Evolutionary conservation across 2,888 invertebrate species (phyloP).

Genomic region (Theodoxus fluviatilis): DNA sequence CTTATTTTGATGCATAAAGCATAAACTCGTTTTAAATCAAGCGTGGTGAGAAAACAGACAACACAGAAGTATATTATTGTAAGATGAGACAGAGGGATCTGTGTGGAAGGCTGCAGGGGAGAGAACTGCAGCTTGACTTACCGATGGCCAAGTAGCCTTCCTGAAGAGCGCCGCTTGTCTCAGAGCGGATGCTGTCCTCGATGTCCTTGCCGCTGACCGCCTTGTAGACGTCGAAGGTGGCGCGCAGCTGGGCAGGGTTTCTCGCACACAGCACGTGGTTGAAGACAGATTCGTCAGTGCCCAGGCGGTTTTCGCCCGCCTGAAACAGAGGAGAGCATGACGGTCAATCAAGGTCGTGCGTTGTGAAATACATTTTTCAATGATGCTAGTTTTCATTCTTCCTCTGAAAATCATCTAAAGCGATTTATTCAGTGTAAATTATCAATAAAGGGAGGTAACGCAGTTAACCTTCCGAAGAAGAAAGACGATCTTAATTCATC

Average conservation of each 20-base stretch:
- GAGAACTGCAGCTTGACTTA: slow-evolving; percentile 31
- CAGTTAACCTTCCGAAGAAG: too few relatives aligned
- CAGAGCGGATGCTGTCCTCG: slow-evolving; percentile 45
- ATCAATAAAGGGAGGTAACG: neutral
- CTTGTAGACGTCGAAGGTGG: slow-evolving; percentile 51
- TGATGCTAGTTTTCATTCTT: neutral
- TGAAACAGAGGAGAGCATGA: slow-evolving; percentile 28
- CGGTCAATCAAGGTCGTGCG: neutral
- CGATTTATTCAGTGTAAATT: neutral
- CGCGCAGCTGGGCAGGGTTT: slow-evolving; percentile 48
- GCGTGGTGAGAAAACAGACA: too few relatives aligned
- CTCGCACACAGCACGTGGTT: slow-evolving; percentile 49
- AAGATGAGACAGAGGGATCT: too few relatives aligned
- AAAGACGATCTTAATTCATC: too few relatives aligned
- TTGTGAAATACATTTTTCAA: neutral
- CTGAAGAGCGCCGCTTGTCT: slow-evolving; percentile 49
- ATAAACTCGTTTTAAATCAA: too few relatives aligned
- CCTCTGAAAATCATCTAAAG: neutral
- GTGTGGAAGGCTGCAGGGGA: too few relatives aligned
- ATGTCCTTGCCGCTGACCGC: slow-evolving; percentile 45
- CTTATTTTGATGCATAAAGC: too few relatives aligned
- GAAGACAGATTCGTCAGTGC: slow-evolving; percentile 58
- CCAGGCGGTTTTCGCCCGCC: slow-evolving; percentile 55
- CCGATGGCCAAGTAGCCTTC: slow-evolving; percentile 51
- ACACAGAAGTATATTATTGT: too few relatives aligned